A percentile compares a stretch with the other conserved stretches of the same genome.
Conservation (phyloP, 2,888 invertebrate species). For the Sarcophaga subvicina region DNA sequence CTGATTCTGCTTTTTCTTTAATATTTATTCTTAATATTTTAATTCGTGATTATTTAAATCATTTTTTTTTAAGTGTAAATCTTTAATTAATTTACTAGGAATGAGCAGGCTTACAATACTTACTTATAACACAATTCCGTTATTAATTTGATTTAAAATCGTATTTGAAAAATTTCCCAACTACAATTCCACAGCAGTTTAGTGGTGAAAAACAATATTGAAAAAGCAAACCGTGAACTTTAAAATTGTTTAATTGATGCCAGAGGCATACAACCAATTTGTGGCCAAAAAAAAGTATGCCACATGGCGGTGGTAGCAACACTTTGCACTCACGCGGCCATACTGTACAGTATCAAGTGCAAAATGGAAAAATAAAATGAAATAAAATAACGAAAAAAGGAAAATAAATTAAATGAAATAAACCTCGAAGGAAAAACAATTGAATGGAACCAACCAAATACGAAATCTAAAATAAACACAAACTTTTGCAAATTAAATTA, state of each 20-base stretch:
- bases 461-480: constrained; percentile 63
- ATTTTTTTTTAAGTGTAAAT: too few species aligned
- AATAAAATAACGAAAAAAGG: constrained; percentile 48
- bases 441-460: constrained; percentile 46
- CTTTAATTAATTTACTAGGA: too few species aligned
- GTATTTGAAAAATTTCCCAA: neutral
- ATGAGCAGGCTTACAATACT: too few species aligned
- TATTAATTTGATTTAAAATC: constrained; percentile 12
- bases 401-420: constrained; percentile 53
- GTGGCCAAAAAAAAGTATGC: constrained; percentile 35
- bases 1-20: too few species aligned
- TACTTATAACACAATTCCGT: neutral
- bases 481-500: constrained; percentile 62
- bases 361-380: constrained; percentile 44
- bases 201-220: constrained; percentile 8
- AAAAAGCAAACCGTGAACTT: constrained; percentile 27
- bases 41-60: too few species aligned
- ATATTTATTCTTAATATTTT: too few species aligned
- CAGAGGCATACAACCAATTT: constrained; percentile 54
- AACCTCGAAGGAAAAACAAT: constrained; percentile 57
- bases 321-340: constrained; percentile 16
- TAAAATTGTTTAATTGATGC: constrained; percentile 63
- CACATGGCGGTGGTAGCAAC: constrained; percentile 33
- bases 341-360: constrained; percentile 2
- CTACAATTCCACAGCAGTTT: neutral